Conservation (phyloP, 2,113 vertebrate genomes). For the Numida meleagris region DNA sequence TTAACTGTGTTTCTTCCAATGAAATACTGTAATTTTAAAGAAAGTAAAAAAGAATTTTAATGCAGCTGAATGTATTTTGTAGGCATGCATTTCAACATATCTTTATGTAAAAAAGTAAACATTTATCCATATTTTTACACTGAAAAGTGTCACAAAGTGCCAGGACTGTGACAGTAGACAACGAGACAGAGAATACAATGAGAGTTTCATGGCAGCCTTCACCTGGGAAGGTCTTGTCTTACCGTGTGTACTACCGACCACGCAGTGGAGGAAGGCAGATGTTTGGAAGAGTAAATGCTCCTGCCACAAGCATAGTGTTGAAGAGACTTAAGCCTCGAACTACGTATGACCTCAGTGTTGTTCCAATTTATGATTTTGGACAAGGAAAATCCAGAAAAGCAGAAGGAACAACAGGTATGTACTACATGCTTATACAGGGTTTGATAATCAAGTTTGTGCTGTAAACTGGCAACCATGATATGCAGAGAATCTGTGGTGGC, state of each 20-base stretch:
- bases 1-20: background rate
- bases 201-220: constrained; percentile 86
- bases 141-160: constrained; percentile 81
- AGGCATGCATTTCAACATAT: background rate
- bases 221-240: constrained; percentile 86
- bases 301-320: constrained; percentile 80
- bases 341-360: constrained; percentile 86
- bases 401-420: constrained; percentile 94
- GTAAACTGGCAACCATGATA: background rate
- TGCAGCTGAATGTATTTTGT: background rate
- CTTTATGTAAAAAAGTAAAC: constrained; percentile 21
- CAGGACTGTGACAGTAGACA: constrained; percentile 82
- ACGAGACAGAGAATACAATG: constrained; percentile 90
- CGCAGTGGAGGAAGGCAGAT: constrained; percentile 80
- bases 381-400: constrained; percentile 95
- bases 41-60: background rate
- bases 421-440: background rate
- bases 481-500: background rate
- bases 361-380: constrained; percentile 89
- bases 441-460: background rate
- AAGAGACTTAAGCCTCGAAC: constrained; percentile 87
- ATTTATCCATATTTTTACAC: constrained; percentile 44
- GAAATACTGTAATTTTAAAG: background rate
- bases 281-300: constrained; percentile 79
- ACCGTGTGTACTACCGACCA: constrained; percentile 87